Percentiles rank a stretch among this genome's conserved stretches.
phyloP scores from a whole-genome alignment of 2,113 vertebrate genomes.

The Micronisus gabar region DNA sequence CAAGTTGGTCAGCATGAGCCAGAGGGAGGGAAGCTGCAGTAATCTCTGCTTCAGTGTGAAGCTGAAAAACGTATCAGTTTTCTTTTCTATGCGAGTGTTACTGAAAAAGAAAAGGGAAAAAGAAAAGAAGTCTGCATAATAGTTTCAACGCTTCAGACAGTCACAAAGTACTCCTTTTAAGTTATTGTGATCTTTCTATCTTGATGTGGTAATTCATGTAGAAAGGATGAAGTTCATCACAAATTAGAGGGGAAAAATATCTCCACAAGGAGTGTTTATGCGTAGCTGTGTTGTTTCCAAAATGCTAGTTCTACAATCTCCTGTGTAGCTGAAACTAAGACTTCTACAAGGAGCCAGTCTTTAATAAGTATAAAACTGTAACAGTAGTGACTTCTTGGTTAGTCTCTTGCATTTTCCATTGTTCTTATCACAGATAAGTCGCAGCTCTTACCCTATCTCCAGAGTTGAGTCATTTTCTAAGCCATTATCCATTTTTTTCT shows the following conservation, averaged over 20 bases:
- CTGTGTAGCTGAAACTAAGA: neutral
- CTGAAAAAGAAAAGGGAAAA: neutral
- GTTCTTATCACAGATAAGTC: neutral
- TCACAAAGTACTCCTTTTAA: neutral
- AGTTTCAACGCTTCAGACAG: neutral
- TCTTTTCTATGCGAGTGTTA: neutral
- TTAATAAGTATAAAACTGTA: neutral
- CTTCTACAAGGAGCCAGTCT: neutral
- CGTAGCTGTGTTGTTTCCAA: neutral
- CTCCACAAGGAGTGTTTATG: neutral
- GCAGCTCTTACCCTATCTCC: neutral
- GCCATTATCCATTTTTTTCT: neutral
- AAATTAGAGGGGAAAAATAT: neutral
- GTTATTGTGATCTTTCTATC: neutral
- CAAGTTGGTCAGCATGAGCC: neutral
- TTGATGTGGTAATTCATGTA: neutral
- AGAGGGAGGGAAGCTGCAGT: neutral
- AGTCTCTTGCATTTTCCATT: neutral
- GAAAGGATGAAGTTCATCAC: neutral
- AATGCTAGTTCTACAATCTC: neutral
- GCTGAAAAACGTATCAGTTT: neutral
- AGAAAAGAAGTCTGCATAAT: neutral
- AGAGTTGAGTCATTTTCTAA: neutral
- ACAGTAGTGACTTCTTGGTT: neutral
- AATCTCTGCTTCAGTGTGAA: neutral